Evolutionary conservation across 2,888 invertebrate genomes (phyloP).

Genomic region (Alentia gelatinosa): DNA sequence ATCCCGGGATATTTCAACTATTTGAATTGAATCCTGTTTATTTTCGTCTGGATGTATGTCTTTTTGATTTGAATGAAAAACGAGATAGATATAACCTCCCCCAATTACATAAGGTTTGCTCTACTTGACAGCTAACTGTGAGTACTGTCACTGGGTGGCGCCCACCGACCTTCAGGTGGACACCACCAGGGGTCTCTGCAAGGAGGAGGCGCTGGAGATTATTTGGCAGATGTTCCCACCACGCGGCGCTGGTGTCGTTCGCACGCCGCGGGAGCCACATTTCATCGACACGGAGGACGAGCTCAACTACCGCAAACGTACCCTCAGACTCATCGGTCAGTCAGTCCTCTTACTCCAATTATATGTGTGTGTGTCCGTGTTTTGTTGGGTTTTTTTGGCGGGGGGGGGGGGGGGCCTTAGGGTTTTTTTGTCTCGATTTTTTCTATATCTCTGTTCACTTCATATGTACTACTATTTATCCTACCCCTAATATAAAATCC

Average conservation of each 20-base stretch:
- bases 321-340: background rate
- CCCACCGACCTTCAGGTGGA: constrained; percentile 38
- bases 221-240: constrained; percentile 61
- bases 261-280: background rate
- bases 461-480: too few species aligned
- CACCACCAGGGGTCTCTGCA: constrained; percentile 57
- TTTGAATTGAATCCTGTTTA: background rate
- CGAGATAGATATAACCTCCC: background rate
- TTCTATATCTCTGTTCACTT: too few species aligned
- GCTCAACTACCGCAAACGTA: background rate
- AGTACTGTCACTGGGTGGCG: constrained; percentile 33
- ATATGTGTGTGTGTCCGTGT: too few species aligned
- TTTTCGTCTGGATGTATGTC: background rate
- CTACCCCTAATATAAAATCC: too few species aligned
- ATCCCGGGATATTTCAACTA: too few species aligned
- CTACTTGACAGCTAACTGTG: constrained; percentile 37
- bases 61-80: background rate
- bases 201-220: constrained; percentile 60
- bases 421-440: too few species aligned
- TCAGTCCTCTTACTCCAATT: too few species aligned
- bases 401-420: too few species aligned
- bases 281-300: background rate
- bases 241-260: constrained; percentile 2
- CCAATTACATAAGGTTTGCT: background rate
- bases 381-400: too few species aligned